Conservation (phyloP, 2,113 vertebrate genomes). For the Hippocampus barbouri region DNA sequence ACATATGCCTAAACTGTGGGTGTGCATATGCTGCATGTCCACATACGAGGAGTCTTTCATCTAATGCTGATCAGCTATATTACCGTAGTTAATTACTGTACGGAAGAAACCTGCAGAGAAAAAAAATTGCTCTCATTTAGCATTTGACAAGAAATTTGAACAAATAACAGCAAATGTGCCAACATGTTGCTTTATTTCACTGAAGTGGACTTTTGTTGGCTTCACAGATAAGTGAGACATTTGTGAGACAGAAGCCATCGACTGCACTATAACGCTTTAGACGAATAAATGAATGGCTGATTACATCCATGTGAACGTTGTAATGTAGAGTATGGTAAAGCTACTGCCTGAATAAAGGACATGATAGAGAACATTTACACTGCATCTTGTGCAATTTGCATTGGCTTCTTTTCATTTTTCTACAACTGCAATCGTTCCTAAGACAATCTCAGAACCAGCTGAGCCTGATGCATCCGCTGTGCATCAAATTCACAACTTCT, state of each 20-base stretch:
- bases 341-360: not conserved
- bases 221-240: not conserved
- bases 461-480: slow-evolving; percentile 18
- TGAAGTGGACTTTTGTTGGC: not conserved
- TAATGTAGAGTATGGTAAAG: not conserved
- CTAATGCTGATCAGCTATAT: not conserved
- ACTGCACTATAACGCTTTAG: not conserved
- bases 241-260: not conserved
- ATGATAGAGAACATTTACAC: not conserved
- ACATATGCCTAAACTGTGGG: not conserved
- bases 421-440: not conserved
- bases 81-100: not conserved
- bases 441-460: slow-evolving; percentile 20
- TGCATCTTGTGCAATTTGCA: not conserved
- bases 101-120: not conserved
- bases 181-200: not conserved
- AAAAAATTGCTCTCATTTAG: not conserved
- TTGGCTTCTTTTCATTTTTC: slow-evolving; percentile 4
- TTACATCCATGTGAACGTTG: not conserved
- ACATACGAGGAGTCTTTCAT: not conserved
- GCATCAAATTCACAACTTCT: slow-evolving; percentile 38
- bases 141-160: not conserved
- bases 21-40: not conserved
- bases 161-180: not conserved
- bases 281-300: not conserved